These are phyloP conservation scores for Porphyrio hochstetteri DNA, from an alignment of 2,113 vertebrate species.

Conservation along the genomic window DNA sequence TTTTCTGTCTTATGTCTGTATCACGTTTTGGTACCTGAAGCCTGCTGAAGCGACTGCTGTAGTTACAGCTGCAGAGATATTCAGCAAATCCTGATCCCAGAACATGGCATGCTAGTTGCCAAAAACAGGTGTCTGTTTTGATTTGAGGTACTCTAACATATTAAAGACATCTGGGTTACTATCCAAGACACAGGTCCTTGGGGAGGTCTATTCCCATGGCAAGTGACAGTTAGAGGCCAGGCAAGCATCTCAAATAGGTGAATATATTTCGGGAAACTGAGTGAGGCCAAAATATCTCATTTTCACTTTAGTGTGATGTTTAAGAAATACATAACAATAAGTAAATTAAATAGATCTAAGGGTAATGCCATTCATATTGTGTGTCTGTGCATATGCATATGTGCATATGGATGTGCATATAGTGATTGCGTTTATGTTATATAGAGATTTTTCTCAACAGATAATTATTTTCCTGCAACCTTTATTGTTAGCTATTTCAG, in stretches of 20 bases:
- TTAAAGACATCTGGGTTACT: background rate
- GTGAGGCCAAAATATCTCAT: background rate
- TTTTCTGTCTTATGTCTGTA: background rate
- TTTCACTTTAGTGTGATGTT: background rate
- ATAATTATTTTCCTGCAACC: background rate
- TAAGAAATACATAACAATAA: background rate
- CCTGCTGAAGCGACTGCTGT: background rate
- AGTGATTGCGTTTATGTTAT: background rate
- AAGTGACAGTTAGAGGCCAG: background rate
- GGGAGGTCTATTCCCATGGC: background rate
- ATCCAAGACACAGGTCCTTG: background rate
- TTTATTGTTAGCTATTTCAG: background rate
- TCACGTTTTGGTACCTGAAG: background rate
- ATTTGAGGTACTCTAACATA: background rate
- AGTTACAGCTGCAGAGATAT: constrained; percentile 12
- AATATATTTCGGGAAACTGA: background rate
- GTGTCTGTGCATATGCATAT: background rate
- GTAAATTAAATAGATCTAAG: background rate
- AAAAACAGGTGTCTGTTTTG: background rate
- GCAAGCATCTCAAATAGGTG: background rate
- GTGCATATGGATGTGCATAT: background rate
- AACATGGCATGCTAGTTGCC: background rate
- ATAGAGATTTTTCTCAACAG: background rate
- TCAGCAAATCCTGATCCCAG: background rate
- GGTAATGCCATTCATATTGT: background rate